phyloP scores from a whole-genome alignment of 2,113 vertebrate genomes.

The Pseudopodoces humilis region DNA sequence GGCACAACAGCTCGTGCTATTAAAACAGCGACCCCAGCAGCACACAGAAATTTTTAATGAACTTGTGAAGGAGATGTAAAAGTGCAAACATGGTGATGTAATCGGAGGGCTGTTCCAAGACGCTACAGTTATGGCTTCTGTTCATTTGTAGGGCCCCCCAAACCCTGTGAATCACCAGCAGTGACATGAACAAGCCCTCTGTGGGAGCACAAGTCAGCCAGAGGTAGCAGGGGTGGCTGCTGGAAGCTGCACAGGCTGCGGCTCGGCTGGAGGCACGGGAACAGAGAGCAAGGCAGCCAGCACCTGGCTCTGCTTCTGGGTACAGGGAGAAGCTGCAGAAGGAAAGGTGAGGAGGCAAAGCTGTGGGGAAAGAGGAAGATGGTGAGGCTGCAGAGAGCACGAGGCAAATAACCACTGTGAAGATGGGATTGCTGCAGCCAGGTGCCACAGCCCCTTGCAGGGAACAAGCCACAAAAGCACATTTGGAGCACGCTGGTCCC shows the following conservation, averaged over 20 bases:
- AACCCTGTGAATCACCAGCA: background rate
- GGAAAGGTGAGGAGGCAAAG: background rate
- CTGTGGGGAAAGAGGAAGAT: background rate
- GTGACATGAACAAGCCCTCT: background rate
- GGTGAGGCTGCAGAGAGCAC: background rate
- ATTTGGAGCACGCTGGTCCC: accelerated
- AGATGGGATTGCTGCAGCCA: background rate
- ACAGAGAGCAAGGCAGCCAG: background rate
- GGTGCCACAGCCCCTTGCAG: accelerated
- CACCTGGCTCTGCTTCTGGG: background rate
- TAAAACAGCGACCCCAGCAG: background rate
- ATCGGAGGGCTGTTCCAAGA: slow-evolving; percentile 39
- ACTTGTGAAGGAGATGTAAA: background rate
- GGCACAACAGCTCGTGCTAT: slow-evolving; percentile 35
- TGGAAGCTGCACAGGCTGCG: background rate
- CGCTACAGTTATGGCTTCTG: background rate
- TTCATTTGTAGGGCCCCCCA: background rate
- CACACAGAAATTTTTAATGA: background rate
- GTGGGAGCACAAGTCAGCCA: slow-evolving; percentile 2
- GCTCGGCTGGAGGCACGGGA: accelerated
- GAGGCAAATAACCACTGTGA: accelerated
- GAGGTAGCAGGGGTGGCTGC: slow-evolving; percentile 21
- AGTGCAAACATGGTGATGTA: slow-evolving; percentile 58
- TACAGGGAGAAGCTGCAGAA: background rate
- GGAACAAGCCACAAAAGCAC: no score